A percentile compares a stretch with the other conserved stretches of the same genome.
Evolutionary conservation across 1,140 invertebrate genomes (phyloP).

Genomic region (Chelonus insularis): DNA sequence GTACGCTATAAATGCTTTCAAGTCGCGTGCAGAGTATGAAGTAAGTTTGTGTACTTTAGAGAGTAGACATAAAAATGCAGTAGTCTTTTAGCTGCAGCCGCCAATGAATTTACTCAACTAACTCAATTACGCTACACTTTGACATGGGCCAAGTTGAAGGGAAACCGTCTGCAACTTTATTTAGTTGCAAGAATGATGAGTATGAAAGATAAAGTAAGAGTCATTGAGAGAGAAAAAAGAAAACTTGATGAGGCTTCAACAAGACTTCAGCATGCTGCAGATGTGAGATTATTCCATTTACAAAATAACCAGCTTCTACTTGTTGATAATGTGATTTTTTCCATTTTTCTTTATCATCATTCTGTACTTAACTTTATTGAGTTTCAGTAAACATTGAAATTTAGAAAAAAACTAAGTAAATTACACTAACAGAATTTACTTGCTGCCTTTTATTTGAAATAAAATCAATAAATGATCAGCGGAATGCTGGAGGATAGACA

Average conservation of each 20-base stretch:
- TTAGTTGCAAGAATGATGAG: neutral
- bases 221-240: neutral
- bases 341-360: too few species aligned
- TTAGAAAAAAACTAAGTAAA: too few species aligned
- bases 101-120: conserved; percentile 19
- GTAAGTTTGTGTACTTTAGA: neutral
- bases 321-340: too few species aligned
- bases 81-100: neutral
- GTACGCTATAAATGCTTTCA: too few species aligned
- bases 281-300: too few species aligned
- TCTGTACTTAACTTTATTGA: neutral
- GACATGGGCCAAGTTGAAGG: neutral
- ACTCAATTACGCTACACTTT: conserved; percentile 20
- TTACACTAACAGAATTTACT: too few species aligned
- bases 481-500: neutral
- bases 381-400: neutral
- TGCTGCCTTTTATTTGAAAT: neutral
- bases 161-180: conserved; percentile 11
- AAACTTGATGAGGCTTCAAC: neutral
- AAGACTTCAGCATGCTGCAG: too few species aligned
- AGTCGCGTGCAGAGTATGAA: too few species aligned
- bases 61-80: neutral
- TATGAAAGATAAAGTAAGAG: neutral
- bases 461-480: neutral
- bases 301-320: too few species aligned